phyloP scores from a whole-genome alignment of 2,113 vertebrate species.

The Syrmaticus mikado region DNA sequence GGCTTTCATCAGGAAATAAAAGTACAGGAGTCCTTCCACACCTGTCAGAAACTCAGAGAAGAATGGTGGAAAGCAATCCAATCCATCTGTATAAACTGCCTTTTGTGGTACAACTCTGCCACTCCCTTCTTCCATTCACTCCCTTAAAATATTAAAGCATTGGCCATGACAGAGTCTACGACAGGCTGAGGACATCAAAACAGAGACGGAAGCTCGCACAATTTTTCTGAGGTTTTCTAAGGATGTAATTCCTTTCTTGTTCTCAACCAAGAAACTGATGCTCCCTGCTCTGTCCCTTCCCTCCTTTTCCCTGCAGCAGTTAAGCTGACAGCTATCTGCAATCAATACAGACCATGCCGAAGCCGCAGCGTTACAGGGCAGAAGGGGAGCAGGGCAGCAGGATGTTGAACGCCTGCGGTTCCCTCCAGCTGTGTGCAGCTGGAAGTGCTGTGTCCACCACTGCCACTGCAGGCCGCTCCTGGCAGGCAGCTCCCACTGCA shows the following conservation, averaged over 20 bases:
- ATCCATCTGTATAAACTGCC: background rate
- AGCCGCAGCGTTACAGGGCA: background rate
- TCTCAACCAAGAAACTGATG: background rate
- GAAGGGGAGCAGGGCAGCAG: too few relatives aligned
- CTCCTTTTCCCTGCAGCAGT: background rate
- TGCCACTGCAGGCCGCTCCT: background rate
- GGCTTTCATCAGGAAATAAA: slow-evolving; percentile 39
- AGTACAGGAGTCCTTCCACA: slow-evolving; percentile 5
- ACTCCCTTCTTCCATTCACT: background rate
- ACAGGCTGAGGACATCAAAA: background rate
- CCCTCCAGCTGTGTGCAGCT: background rate
- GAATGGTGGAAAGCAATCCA: slow-evolving; percentile 15
- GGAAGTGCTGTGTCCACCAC: background rate
- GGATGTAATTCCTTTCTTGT: background rate
- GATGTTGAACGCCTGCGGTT: background rate
- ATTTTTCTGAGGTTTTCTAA: background rate
- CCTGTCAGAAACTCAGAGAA: background rate
- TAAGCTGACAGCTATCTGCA: background rate
- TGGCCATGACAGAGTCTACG: background rate
- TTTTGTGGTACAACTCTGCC: background rate
- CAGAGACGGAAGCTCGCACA: background rate
- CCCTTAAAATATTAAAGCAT: background rate
- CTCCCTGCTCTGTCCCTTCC: background rate
- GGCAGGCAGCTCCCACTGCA: background rate
- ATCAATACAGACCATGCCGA: background rate